Evolutionary conservation across 2,888 invertebrate genomes (phyloP).

Genomic region (Taphrorychus bicolor): DNA sequence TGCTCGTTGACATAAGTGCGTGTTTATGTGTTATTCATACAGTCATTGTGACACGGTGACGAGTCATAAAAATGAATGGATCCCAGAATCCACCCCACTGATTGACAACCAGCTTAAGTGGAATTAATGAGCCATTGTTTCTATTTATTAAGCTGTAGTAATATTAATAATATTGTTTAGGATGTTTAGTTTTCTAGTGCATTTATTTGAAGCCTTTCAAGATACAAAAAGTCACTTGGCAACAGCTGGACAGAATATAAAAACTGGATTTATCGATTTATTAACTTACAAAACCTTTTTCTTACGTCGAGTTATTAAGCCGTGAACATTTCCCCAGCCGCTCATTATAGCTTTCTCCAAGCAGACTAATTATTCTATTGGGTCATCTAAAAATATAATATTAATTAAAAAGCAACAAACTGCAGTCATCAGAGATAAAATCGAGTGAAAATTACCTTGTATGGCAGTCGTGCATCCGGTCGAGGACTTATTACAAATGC

Average conservation of each 20-base stretch:
- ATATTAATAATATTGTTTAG: neutral
- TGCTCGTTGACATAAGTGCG: slow-evolving; percentile 27
- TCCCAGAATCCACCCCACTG: slow-evolving; percentile 25
- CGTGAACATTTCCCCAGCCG: neutral
- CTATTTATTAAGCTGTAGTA: slow-evolving; percentile 3
- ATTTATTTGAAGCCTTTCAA: too few species aligned
- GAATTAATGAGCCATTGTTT: slow-evolving; percentile 2
- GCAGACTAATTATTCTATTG: slow-evolving; percentile 17
- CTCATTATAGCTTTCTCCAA: slow-evolving; percentile 12
- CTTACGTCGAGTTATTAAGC: neutral
- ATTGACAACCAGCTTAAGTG: slow-evolving; percentile 7
- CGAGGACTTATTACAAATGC: slow-evolving; percentile 33
- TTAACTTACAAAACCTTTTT: too few species aligned
- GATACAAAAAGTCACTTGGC: too few species aligned
- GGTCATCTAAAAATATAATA: slow-evolving; percentile 19
- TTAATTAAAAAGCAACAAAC: slow-evolving; percentile 31
- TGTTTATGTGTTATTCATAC: slow-evolving; percentile 33
- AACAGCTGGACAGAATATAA: too few species aligned
- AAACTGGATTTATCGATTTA: too few species aligned
- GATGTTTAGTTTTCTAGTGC: too few species aligned
- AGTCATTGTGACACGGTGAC: slow-evolving; percentile 32
- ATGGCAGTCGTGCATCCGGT: slow-evolving; percentile 37
- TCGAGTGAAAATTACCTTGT: slow-evolving; percentile 37
- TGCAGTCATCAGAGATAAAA: slow-evolving; percentile 28
- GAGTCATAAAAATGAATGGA: slow-evolving; percentile 24